These are phyloP conservation scores for Protosalanx chinensis DNA, from an alignment of 2,797 vertebrate species.

Conservation along the genomic window DNA sequence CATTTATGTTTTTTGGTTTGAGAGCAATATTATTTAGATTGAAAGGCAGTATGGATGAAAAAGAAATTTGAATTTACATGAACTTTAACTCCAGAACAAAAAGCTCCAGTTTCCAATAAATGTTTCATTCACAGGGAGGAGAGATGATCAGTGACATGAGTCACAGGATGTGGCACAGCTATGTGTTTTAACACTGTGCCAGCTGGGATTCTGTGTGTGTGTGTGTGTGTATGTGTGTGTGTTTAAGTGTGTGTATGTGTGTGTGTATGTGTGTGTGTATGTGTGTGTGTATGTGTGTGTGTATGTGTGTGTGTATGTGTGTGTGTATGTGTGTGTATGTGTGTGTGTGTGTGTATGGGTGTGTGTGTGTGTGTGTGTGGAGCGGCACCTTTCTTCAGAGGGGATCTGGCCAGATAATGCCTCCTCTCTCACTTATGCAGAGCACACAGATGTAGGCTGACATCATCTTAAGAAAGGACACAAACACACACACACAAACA, in stretches of 20 bases:
- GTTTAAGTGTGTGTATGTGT: not conserved
- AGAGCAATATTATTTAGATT: not conserved
- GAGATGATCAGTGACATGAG: not conserved
- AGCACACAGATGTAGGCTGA: conserved; percentile 25
- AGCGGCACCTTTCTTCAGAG: conserved; percentile 50
- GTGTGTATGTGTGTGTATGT: conserved; percentile 1
- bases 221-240: not conserved
- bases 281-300: conserved; percentile 17
- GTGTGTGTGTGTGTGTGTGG: conserved; percentile 21
- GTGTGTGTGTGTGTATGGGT: conserved; percentile 5
- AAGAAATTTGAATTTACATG: not conserved
- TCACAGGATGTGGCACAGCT: too few relatives aligned
- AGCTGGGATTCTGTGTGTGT: not conserved
- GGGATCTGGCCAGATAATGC: conserved; percentile 47
- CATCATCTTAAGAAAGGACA: conserved; percentile 33
- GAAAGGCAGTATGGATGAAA: not conserved
- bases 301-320: not conserved
- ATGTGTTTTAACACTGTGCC: not conserved
- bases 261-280: conserved; percentile 5
- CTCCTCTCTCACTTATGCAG: conserved; percentile 40
- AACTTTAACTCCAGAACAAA: too few relatives aligned
- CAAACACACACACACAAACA: conserved; percentile 14
- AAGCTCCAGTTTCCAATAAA: too few relatives aligned
- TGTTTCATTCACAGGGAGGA: not conserved
- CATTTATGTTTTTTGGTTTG: not conserved